Evolutionary conservation across 2,888 invertebrate genomes (phyloP), one percentile per base, ranked within the genome.

Genomic region (Zeuzera pyrina): DNA sequence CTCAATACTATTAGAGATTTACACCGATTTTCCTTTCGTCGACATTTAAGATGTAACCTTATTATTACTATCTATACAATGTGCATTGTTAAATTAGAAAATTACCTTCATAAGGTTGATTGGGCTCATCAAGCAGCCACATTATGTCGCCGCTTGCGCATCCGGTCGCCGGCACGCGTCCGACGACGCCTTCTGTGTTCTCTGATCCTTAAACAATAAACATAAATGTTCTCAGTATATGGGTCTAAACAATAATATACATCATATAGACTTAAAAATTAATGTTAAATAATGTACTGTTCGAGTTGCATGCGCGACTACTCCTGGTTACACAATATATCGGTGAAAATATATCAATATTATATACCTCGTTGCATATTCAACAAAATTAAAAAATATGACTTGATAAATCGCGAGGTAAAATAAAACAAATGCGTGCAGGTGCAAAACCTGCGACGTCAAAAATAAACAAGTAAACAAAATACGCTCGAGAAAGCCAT

Each of bases 111-210:
- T 87, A 87, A 57, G 85, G 84, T 62, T 85, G 81, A 66, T 85
- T 83, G 57, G 88, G 88, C 72, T 87, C 87, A 72, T 89, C 89
- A 64, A 89, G 83, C 61, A 89, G 86, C 89, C 89, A 89, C 89
- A 89, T 89, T 64, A 86, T 87, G 76, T 85, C 85, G 63, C 86
- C 86, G 67, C 74, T 83, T 57, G 76, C 68, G 65, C 83, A 83
- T 77, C 83, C 79, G 77, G 84, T 84, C 52, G 85, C 83, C 67
- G 76, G 79, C 77, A 76, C 77, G 71, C 81, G 81, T 68, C 64
- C 66, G 60, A 69, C 73, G 60, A 71, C 66, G 60, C 67, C 66
- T 57, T 53, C 62, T 53, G 49, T 56, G 47, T 55, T 59, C 45
- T 59, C 56, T 49, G 67, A 57, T 57, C 72, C 81, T 79, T 72